Evolutionary conservation across 2,797 vertebrate genomes (phyloP), one percentile per base, ranked within the genome.

Genomic region (Hydrocynus forskahlii): DNA sequence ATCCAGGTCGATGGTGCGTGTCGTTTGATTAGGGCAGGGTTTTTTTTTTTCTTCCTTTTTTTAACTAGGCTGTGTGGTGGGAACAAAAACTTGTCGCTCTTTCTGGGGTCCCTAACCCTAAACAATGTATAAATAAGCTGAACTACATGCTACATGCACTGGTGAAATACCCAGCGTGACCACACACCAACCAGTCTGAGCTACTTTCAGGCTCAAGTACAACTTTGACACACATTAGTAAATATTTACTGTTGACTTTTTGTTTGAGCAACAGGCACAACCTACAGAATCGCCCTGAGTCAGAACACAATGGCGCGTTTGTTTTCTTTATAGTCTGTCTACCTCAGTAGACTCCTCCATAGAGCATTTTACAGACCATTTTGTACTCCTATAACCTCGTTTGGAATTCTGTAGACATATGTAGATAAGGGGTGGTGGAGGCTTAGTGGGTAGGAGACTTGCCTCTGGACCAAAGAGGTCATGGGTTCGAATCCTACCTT

Each of bases 201-300:
- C 52, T 25, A n/a, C 66, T 59, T 69, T 69, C 54, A 3, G 17
- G 9, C 16, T 0, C 16, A 60, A 19, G 4, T 0, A n/a, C 3
- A 12, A 35, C 76, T 69, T 48, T 35, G 25, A 60, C 21, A 16
- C 19, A 4, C 25, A 60, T 14, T 8, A 52, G 45, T 63, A 63
- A 79, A 79, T 40, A 72, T 79, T 79, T 71, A 4, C 23, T 52
- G 45, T 71, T 45, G 7, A 13, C 1, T 69, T 52, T 29, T 48
- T 70, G 67, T n/a, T 67, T 68, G 21, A 68, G 9, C 76, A 67
- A 25, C 48, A 54, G 19, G 4, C 38, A n/a, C 59, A 62, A 48
- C 45, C 12, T 48, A 35, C 35, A 2, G 35, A 35, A 35, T 35
- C 35, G 2, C 45, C 12, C 12, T 48, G 59, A 23, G 4, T 62